These are phyloP conservation scores for Pseudomugil gertrudae DNA, from an alignment of 2,797 vertebrate genomes.

Conservation along the genomic window DNA sequence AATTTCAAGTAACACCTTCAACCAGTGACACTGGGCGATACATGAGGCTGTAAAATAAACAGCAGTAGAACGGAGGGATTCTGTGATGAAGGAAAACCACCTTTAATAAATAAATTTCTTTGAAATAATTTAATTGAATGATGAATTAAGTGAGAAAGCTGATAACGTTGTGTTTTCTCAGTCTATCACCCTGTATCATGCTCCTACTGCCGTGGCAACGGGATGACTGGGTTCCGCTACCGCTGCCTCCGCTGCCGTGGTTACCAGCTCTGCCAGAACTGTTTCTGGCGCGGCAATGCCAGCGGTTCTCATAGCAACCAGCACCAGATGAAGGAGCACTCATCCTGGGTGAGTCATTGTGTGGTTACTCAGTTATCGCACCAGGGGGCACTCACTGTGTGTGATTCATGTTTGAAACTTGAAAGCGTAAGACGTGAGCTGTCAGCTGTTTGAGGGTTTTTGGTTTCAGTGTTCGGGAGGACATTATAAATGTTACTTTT, in stretches of 20 bases:
- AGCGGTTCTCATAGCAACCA: conserved; percentile 92
- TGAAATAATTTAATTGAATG: no score
- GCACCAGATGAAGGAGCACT: conserved; percentile 98
- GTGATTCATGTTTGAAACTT: conserved; percentile 1
- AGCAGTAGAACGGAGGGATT: no score
- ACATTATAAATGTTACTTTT: not conserved
- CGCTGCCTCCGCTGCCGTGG: conserved; percentile 96
- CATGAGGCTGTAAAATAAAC: not conserved
- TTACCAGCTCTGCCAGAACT: conserved; percentile 96
- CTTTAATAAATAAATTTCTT: no score
- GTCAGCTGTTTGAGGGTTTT: not conserved
- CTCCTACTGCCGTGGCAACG: conserved; percentile 90
- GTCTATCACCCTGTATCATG: conserved; percentile 94
- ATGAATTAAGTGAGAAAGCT: not conserved
- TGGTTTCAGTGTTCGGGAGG: not conserved
- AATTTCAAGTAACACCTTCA: no score
- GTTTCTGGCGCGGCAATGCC: conserved; percentile 93
- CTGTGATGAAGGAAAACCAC: no score
- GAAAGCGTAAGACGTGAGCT: not conserved
- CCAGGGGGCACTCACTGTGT: conserved; percentile 37
- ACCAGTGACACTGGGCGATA: no score
- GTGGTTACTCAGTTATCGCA: conserved; percentile 24
- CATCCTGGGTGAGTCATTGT: conserved; percentile 88
- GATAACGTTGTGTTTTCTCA: conserved; percentile 47
- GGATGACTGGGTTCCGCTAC: conserved; percentile 95